Evolutionary conservation across 2,113 vertebrate genomes (phyloP).

Genomic region (Excalfactoria chinensis): DNA sequence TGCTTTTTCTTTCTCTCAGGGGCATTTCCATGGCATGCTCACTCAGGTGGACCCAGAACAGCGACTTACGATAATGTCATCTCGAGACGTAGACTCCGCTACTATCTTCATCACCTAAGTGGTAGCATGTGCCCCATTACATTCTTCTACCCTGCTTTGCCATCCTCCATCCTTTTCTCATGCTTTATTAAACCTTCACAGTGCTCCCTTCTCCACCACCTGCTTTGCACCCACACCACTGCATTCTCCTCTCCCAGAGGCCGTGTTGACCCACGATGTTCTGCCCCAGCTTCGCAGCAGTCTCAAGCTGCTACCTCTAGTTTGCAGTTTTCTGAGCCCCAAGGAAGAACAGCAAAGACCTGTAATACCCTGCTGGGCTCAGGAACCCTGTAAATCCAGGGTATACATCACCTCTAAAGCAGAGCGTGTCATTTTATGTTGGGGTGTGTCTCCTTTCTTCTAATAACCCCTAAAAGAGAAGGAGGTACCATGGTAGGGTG

Average conservation of each 20-base stretch:
- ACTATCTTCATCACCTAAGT: no score
- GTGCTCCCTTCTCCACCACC: not conserved
- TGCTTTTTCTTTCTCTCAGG: fast-evolving
- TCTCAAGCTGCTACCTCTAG: not conserved
- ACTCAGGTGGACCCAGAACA: not conserved
- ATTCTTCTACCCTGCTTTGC: not conserved
- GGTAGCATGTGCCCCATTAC: not conserved
- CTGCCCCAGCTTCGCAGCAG: not conserved
- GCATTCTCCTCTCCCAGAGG: not conserved
- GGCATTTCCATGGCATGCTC: not conserved
- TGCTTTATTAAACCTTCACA: not conserved
- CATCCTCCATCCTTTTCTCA: not conserved
- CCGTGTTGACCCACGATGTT: fast-evolving
- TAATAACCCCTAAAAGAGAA: not conserved
- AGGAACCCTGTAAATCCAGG: not conserved
- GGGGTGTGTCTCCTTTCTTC: not conserved
- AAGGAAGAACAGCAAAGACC: not conserved
- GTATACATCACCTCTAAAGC: not conserved
- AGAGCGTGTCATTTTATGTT: not conserved
- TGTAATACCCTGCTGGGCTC: not conserved
- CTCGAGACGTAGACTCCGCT: no score
- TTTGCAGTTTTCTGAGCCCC: not conserved
- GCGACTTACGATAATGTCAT: no score
- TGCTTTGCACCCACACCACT: not conserved
- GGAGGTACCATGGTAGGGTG: not conserved